Conservation (phyloP, 2,797 vertebrate species). For the Sebastes aleutianus region DNA sequence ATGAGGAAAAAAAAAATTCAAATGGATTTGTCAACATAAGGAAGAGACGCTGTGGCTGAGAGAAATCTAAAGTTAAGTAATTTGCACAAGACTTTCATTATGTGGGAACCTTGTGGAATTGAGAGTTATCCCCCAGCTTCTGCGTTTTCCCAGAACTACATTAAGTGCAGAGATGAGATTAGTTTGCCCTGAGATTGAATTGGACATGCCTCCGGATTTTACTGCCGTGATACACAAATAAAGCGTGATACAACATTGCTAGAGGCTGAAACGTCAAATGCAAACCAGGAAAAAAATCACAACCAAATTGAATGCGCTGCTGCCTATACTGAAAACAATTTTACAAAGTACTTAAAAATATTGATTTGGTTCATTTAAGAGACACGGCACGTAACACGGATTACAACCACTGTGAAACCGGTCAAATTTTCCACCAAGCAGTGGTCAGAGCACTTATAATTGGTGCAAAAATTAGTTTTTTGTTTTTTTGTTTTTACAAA, state of each 20-base stretch:
- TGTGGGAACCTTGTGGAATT: slow-evolving; percentile 46
- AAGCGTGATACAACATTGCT: slow-evolving; percentile 37
- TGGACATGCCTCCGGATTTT: slow-evolving; percentile 59
- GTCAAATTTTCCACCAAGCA: background rate
- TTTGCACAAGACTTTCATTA: slow-evolving; percentile 69
- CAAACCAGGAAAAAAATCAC: slow-evolving; percentile 22
- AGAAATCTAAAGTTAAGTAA: slow-evolving; percentile 54
- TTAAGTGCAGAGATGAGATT: slow-evolving; percentile 69
- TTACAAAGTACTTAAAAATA: slow-evolving; percentile 34
- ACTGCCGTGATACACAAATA: slow-evolving; percentile 53
- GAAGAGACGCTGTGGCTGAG: slow-evolving; percentile 26
- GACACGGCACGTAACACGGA: background rate
- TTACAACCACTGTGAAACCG: background rate
- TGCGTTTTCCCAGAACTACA: slow-evolving; percentile 58
- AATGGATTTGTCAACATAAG: slow-evolving; percentile 52
- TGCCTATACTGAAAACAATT: slow-evolving; percentile 12
- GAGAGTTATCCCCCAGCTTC: slow-evolving; percentile 49
- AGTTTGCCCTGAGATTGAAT: slow-evolving; percentile 62
- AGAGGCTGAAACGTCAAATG: slow-evolving; percentile 46
- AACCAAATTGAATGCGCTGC: slow-evolving; percentile 17
- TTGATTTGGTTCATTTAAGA: slow-evolving; percentile 42
- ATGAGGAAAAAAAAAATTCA: background rate
- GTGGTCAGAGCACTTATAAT: background rate
- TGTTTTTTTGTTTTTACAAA: background rate
- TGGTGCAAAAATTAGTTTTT: background rate